Percentiles rank a stretch among this genome's conserved stretches.
Evolutionary conservation across 2,888 invertebrate species (phyloP).

Genomic region (Heliconius hortense): DNA sequence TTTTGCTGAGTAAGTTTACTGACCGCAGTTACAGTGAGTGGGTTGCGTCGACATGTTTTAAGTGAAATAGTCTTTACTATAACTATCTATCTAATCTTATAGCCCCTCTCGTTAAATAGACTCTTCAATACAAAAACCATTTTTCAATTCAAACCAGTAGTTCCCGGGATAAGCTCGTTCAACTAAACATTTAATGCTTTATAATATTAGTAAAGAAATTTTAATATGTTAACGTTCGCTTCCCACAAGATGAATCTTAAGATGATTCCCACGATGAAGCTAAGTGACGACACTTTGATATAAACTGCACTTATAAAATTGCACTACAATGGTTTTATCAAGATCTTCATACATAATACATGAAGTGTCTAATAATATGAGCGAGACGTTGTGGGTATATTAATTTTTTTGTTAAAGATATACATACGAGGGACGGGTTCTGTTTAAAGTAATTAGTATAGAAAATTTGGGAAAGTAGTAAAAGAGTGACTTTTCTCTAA

Average conservation of each 20-base stretch:
- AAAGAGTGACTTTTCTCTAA: too few species aligned
- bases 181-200: not conserved
- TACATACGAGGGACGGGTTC: too few species aligned
- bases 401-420: not conserved
- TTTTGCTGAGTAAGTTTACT: too few species aligned
- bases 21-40: too few species aligned
- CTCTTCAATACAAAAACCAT: not conserved
- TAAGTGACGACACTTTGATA: conserved; percentile 18
- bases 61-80: too few species aligned
- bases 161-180: not conserved
- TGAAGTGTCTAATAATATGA: not conserved
- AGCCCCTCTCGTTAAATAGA: not conserved
- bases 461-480: too few species aligned
- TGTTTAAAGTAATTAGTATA: too few species aligned
- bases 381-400: not conserved
- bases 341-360: conserved; percentile 24
- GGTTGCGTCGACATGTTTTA: too few species aligned
- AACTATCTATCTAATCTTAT: too few species aligned
- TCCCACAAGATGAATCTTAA: not conserved
- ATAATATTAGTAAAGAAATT: not conserved
- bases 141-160: not conserved
- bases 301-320: conserved; percentile 13
- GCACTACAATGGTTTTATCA: conserved; percentile 18
- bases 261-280: conserved; percentile 8
- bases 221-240: conserved; percentile 7